Evolutionary conservation across 1,140 invertebrate genomes (phyloP).

Genomic region (Adelges cooleyi): DNA sequence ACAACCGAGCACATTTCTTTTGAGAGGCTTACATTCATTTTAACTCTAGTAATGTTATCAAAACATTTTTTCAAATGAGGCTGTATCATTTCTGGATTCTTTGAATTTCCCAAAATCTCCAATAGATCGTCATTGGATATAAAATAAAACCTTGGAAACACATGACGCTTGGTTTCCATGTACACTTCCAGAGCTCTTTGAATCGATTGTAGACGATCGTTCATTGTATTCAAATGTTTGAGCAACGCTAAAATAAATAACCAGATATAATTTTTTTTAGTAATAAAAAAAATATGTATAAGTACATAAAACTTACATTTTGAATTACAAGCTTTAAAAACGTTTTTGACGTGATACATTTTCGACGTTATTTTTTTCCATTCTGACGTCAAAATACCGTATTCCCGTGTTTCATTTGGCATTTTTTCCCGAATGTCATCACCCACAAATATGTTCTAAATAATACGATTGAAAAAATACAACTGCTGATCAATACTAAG

Average conservation of each 20-base stretch:
- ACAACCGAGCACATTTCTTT: too few relatives aligned
- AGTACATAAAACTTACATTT: neutral
- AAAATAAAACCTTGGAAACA: slow-evolving; percentile 77
- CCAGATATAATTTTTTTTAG: too few relatives aligned
- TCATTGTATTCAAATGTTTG: neutral
- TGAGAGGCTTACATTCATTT: neutral
- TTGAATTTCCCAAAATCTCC: slow-evolving; percentile 72
- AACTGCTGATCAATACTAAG: neutral
- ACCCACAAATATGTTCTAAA: slow-evolving; percentile 61
- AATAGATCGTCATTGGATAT: slow-evolving; percentile 79
- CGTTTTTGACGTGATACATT: slow-evolving; percentile 36
- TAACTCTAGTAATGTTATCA: slow-evolving; percentile 61
- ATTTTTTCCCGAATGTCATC: slow-evolving; percentile 75
- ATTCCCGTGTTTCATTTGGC: slow-evolving; percentile 61
- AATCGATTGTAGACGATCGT: neutral
- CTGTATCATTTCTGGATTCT: slow-evolving; percentile 67
- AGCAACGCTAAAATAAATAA: neutral
- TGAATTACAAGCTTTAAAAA: slow-evolving; percentile 33
- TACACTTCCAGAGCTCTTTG: slow-evolving; percentile 61
- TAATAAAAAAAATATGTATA: too few relatives aligned
- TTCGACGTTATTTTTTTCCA: slow-evolving; percentile 58
- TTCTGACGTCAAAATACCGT: slow-evolving; percentile 54
- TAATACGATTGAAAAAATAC: neutral
- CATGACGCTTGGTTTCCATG: slow-evolving; percentile 67
- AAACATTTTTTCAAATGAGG: slow-evolving; percentile 59